Evolutionary conservation across 2,797 vertebrate genomes (phyloP), one percentile per base, ranked within the genome.

Genomic region (Buphagus erythrorhynchus): DNA sequence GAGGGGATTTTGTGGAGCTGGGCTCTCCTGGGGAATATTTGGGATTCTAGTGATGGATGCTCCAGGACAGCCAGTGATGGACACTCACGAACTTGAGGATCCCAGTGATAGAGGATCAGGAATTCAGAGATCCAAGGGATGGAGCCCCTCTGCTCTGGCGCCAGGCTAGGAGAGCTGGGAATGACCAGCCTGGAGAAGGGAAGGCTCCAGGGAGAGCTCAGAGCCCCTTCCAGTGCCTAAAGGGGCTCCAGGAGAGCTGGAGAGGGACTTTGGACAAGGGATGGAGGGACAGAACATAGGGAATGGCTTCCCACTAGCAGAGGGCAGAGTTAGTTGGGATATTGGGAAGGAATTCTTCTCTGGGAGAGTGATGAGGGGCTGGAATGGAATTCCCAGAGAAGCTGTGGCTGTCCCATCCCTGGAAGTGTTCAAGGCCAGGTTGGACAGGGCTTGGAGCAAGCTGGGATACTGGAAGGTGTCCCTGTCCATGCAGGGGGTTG

Each of bases 311-410:
- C 22, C 26, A 66, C 10, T 29, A 16, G 7, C 45, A 55, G 35
- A 76, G 12, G 13, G 9, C 2, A n/a, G 24, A 3, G 8, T 0
- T 1, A 3, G 12, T 3, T 11, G 16, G 21, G 9, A 65, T 35
- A 20, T 18, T 25, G 29, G 24, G 26, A 74, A 26, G 17, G 2
- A 66, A 54, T 42, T 6, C 0, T 11, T 80, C 4, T 5, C 1
- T 2, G 0, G 2, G 57, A 59, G 11, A 5, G 4, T 54, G 51
- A 3, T 13, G 7, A 54, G 4, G 2, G 0, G 0, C 2, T 52
- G 61, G 31, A 0, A 11, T 11, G 6, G 33, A 9, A 9, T 75
- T 40, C 0, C 35, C n/a, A 24, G 51, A 25, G 17, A 2, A 25
- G 4, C 1, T 73, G 42, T 51, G 33, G 26, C 15, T 58, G 33